phyloP scores from a whole-genome alignment of 2,888 invertebrate genomes.

The Rotaria magnacalcarata region DNA sequence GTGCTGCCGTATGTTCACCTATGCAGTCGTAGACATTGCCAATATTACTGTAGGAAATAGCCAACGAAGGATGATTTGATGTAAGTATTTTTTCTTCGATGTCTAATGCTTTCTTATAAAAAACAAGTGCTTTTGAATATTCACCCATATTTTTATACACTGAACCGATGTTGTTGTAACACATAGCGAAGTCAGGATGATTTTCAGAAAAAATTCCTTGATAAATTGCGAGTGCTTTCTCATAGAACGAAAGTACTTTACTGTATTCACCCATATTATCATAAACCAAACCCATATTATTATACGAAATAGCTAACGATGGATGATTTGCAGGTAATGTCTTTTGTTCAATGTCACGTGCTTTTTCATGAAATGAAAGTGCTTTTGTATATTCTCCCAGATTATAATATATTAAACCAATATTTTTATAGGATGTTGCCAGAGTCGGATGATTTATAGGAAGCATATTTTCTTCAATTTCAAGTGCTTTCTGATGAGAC shows the following conservation, averaged over 20 bases:
- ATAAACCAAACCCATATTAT: neutral
- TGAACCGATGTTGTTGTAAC: neutral
- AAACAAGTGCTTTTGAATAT: neutral
- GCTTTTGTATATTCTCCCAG: neutral
- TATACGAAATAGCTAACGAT: neutral
- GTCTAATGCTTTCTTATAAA: neutral
- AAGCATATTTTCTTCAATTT: neutral
- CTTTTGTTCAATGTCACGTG: neutral
- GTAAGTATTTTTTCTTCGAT: neutral
- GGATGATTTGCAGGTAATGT: neutral
- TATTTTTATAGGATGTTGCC: neutral
- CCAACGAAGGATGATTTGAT: neutral
- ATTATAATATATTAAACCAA: neutral
- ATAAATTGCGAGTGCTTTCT: neutral
- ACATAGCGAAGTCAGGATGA: neutral
- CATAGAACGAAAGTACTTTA: neutral
- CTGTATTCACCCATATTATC: neutral
- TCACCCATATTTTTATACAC: neutral
- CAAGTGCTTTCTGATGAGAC: neutral
- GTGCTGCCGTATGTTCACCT: neutral
- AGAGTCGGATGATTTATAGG: neutral
- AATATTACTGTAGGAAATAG: neutral
- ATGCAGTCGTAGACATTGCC: neutral
- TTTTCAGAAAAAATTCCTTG: neutral
- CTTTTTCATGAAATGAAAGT: neutral